Conservation (phyloP, 1,140 invertebrate genomes). For the Fopius arisanus region DNA sequence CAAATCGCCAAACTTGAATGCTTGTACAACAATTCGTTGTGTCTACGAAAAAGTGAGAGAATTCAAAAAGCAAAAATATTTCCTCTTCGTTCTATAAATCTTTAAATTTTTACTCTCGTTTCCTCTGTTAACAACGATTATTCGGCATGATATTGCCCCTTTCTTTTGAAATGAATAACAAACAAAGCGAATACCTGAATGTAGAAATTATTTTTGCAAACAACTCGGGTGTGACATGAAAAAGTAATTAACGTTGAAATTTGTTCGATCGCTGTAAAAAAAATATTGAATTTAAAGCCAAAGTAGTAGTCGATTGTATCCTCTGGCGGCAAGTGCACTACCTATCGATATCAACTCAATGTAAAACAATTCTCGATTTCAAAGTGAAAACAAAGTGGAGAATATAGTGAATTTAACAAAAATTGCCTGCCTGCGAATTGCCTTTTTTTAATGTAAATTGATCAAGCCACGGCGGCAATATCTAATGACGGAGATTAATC, state of each 20-base stretch:
- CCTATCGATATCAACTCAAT: background rate
- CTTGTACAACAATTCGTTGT: constrained; percentile 36
- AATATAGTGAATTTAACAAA: constrained; percentile 20
- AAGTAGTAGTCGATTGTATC: background rate
- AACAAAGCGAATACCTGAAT: background rate
- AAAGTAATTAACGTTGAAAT: background rate
- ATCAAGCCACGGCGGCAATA: background rate
- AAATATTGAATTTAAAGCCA: background rate
- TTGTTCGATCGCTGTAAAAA: constrained; percentile 10
- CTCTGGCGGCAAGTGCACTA: background rate
- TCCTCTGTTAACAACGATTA: background rate
- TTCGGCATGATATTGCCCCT: background rate
- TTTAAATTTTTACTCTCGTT: background rate
- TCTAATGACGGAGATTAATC: background rate
- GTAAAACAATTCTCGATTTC: background rate
- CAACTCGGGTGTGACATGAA: constrained; percentile 14
- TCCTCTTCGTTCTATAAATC: background rate
- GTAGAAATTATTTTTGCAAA: constrained; percentile 19
- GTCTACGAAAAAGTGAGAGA: background rate
- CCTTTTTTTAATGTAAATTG: constrained; percentile 20
- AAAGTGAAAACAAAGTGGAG: constrained; percentile 15
- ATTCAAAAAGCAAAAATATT: background rate
- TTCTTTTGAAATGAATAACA: background rate
- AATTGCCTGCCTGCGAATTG: constrained; percentile 30
- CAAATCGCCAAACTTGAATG: constrained; percentile 35